Base-by-base conservation (phyloP, 2,797 vertebrate genomes). In the Eutrigla gurnardus region DNA sequence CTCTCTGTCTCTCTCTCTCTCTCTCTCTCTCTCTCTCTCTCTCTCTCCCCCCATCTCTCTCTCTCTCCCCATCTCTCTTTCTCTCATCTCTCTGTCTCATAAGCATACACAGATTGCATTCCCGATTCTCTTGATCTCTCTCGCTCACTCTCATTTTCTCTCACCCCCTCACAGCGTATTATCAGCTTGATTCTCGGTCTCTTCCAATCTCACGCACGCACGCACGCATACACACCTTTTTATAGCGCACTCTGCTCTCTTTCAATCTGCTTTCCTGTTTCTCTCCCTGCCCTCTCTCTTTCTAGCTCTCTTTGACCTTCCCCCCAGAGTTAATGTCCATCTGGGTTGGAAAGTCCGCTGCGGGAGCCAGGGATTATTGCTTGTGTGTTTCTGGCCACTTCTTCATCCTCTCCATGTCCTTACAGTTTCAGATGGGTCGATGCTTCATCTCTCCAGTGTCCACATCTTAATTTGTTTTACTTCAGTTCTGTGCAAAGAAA, bases 311-410 rank as follows among this genome's bases (percentile, higher is more conserved):
- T 72, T 55, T 71, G 84, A 90, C 90, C 82, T 52, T 35, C 70
- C 54, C 58, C 73, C 68, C 76, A 73, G 79, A 80, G 88, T 83
- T 90, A 82, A 89, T 87, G 89, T 92, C 88, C 87, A 89, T 89
- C 86, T 90, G 89, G 73, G 86, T 77, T 71, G 67, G 73, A 88
- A 77, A 82, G 81, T 89, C 82, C 84, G 75, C 87, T 47, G 80
- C 86, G 78, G 80, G 68, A 77, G 55, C 43, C 7, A 58, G 61
- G 86, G 88, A 92, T 89, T 90, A 89, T 77, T 87, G 82, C 81
- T 73, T 53, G 54, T 81, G 76, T 60, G 69, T 65, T 25, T 81
- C 70, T 68, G 75, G 78, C 74, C 57, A 33, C 81, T 77, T 86
- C 74, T 84, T 85, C 81, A 77, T 82, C 81, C 71, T 62, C 55